Conservation (phyloP, 2,888 invertebrate species). For the Heliconius cydno region DNA sequence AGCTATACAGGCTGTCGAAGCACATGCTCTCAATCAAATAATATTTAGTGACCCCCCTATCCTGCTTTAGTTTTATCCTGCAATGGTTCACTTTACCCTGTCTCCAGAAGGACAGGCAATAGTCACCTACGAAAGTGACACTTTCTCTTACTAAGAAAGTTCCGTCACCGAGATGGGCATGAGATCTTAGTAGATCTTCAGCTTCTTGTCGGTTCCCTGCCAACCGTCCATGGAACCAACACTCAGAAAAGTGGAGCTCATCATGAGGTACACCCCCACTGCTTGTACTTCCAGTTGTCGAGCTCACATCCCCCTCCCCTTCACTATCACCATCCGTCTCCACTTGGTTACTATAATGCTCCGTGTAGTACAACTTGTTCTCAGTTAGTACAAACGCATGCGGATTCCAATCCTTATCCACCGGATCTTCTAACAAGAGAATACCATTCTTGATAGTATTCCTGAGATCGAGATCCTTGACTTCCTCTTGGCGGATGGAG, state of each 20-base stretch:
- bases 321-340: slow-evolving; percentile 85
- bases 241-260: slow-evolving; percentile 95
- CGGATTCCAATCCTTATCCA: slow-evolving; percentile 95
- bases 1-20: slow-evolving; percentile 95
- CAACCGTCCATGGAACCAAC: slow-evolving; percentile 96
- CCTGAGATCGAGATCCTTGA: slow-evolving; percentile 89
- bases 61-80: slow-evolving; percentile 94
- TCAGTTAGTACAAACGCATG: slow-evolving; percentile 96
- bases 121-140: slow-evolving; percentile 98
- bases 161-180: slow-evolving; percentile 93
- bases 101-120: slow-evolving; percentile 97
- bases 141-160: slow-evolving; percentile 96
- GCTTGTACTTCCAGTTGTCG: slow-evolving; percentile 81
- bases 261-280: slow-evolving; percentile 87
- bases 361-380: slow-evolving; percentile 94
- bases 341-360: slow-evolving; percentile 81
- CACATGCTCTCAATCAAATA: slow-evolving; percentile 93
- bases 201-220: slow-evolving; percentile 91
- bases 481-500: slow-evolving; percentile 82
- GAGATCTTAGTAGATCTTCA: slow-evolving; percentile 88
- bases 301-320: slow-evolving; percentile 84
- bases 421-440: slow-evolving; percentile 93
- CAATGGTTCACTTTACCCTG: slow-evolving; percentile 95
- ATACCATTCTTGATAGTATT: slow-evolving; percentile 95
- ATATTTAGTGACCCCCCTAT: slow-evolving; percentile 94